Evolutionary conservation across 2,797 vertebrate genomes (phyloP).

Genomic region (Halcyon smyrnensis): DNA sequence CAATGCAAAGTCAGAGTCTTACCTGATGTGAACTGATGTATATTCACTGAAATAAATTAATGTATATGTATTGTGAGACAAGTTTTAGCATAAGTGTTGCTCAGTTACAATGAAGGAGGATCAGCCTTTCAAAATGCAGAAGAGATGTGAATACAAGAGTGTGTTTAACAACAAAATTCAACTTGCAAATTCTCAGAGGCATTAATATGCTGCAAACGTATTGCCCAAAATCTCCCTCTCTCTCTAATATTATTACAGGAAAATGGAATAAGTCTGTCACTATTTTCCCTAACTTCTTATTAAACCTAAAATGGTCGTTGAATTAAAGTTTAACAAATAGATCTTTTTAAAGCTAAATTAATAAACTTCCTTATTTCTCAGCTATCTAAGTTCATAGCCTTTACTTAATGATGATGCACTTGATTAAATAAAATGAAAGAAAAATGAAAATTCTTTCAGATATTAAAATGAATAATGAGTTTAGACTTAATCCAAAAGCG

Average conservation of each 20-base stretch:
- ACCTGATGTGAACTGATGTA: not conserved
- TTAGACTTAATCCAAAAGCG: constrained; percentile 91
- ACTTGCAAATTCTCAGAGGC: not conserved
- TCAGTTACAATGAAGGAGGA: not conserved
- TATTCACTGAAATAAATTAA: not conserved
- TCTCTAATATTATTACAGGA: not conserved
- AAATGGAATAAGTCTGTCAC: constrained; percentile 36
- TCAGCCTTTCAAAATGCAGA: not conserved
- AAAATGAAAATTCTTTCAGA: constrained; percentile 85
- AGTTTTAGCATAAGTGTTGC: not conserved
- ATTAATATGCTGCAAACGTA: not conserved
- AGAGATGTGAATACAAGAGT: not conserved
- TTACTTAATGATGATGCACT: constrained; percentile 82
- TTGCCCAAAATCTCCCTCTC: not conserved
- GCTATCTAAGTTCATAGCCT: constrained; percentile 72
- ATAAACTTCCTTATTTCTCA: constrained; percentile 80
- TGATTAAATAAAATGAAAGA: constrained; percentile 86
- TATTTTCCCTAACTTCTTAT: constrained; percentile 46
- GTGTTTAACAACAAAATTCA: not conserved
- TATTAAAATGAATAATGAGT: constrained; percentile 86
- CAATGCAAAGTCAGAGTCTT: not conserved
- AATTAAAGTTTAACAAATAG: constrained; percentile 76
- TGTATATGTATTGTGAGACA: not conserved
- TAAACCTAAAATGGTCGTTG: constrained; percentile 35
- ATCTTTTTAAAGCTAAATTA: constrained; percentile 77